Conservation (phyloP, 2,113 vertebrate genomes). For the Rhodinocichla rosea region DNA sequence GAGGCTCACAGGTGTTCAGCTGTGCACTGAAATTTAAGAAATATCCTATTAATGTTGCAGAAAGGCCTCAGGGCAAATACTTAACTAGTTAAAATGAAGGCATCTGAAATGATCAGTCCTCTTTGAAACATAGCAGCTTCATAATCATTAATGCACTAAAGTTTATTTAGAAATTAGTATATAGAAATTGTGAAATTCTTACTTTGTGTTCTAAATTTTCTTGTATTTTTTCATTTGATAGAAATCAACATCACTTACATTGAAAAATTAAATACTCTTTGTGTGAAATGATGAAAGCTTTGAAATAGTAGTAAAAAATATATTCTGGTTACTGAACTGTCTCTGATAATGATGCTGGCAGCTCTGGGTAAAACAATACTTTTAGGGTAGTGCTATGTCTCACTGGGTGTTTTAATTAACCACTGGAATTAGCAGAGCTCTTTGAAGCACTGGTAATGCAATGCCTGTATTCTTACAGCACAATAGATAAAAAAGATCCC, state of each 20-base stretch:
- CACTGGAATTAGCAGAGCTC: neutral
- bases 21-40: neutral
- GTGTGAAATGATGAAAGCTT: neutral
- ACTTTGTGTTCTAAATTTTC: neutral
- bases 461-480: neutral
- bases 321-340: neutral
- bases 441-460: neutral
- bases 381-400: neutral
- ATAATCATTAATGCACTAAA: neutral
- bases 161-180: neutral
- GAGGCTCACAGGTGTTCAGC: neutral
- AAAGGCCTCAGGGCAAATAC: neutral
- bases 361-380: neutral
- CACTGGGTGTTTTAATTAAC: neutral
- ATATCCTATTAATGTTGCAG: neutral
- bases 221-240: neutral
- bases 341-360: neutral
- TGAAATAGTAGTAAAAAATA: neutral
- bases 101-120: neutral
- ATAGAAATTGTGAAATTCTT: neutral
- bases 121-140: neutral
- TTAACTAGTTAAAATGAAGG: neutral
- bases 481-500: neutral
- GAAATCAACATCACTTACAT: neutral
- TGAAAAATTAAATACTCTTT: neutral